Percentiles rank a stretch among this genome's conserved stretches.
phyloP scores from a whole-genome alignment of 2,113 vertebrate genomes.

The Pseudopipra pipra region DNA sequence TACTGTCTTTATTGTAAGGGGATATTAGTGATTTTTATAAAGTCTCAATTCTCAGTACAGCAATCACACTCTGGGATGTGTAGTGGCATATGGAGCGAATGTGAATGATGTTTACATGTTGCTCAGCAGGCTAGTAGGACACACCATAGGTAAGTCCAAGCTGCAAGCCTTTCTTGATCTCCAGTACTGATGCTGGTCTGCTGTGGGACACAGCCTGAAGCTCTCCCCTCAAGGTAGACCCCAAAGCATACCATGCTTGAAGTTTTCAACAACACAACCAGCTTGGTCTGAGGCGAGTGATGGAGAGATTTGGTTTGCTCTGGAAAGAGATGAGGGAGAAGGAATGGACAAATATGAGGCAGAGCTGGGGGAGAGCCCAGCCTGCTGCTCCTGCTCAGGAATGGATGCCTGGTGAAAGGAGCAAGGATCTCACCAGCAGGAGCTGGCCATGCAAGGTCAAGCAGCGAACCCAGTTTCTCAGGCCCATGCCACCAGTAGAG shows the following conservation, averaged over 20 bases:
- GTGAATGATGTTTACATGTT: not conserved
- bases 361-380: not conserved
- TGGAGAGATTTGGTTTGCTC: not conserved
- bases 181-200: not conserved
- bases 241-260: rapidly evolving
- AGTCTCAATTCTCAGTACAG: not conserved
- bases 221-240: not conserved
- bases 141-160: not conserved
- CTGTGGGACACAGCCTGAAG: not conserved
- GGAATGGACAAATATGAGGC: not conserved
- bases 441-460: not conserved
- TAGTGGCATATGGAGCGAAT: not conserved
- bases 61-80: not conserved
- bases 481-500: not conserved
- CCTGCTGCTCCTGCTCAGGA: not conserved
- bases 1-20: not conserved
- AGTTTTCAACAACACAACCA: not conserved
- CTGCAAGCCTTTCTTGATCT: not conserved
- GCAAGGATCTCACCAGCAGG: not conserved
- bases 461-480: not conserved
- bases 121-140: not conserved
- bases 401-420: not conserved
- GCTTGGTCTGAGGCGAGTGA: not conserved
- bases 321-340: not conserved
- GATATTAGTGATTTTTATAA: not conserved